These are phyloP conservation scores for Notothenia coriiceps DNA, from an alignment of 2,113 vertebrate genomes.

Conservation along the genomic window DNA sequence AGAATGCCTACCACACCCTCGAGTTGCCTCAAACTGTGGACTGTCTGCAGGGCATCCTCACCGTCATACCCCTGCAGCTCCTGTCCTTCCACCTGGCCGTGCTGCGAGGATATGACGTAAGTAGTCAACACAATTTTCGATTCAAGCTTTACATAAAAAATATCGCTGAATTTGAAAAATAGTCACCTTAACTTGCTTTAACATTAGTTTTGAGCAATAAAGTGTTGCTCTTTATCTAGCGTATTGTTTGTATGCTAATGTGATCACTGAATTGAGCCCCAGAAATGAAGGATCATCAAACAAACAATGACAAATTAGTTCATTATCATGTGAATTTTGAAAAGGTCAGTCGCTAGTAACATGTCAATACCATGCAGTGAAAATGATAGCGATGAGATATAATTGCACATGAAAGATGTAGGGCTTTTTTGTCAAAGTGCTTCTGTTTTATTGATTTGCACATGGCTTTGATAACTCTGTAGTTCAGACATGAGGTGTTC, in stretches of 20 bases:
- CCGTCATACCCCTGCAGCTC: conserved; percentile 94
- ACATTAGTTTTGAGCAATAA: neutral
- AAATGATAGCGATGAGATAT: neutral
- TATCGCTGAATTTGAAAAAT: neutral
- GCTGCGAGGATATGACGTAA: conserved; percentile 94
- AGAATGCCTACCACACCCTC: conserved; percentile 91
- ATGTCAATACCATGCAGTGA: neutral
- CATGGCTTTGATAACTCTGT: neutral
- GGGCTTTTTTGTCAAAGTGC: neutral
- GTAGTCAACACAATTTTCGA: conserved; percentile 57
- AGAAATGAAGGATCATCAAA: neutral
- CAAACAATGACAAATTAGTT: neutral
- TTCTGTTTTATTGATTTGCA: neutral
- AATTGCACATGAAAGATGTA: neutral
- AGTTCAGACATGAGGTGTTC: neutral
- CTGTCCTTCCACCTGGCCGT: conserved; percentile 97
- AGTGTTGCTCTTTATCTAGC: neutral
- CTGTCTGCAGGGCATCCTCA: conserved; percentile 95
- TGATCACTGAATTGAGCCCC: neutral
- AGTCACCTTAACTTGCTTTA: neutral
- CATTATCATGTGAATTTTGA: neutral
- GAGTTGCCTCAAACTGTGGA: conserved; percentile 94
- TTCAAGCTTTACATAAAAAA: neutral
- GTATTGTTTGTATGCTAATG: conserved; percentile 1
- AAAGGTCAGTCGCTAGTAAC: neutral